Evolutionary conservation across 2,113 vertebrate genomes (phyloP).

Genomic region (Neopipo cinnamomea): DNA sequence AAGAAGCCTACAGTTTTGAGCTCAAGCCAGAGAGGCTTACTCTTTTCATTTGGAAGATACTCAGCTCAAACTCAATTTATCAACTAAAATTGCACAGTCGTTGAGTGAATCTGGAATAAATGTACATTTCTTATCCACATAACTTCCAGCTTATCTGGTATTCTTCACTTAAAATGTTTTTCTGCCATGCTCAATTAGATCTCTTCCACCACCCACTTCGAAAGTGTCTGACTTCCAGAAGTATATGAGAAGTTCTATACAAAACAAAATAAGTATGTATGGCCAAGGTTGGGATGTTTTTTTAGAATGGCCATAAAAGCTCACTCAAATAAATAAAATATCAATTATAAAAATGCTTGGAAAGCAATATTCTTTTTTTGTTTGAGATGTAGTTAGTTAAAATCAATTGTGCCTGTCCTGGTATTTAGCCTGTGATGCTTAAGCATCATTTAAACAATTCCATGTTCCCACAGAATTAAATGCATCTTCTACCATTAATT

Average conservation of each 20-base stretch:
- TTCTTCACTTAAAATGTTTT: background rate
- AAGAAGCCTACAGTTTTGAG: background rate
- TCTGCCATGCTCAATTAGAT: background rate
- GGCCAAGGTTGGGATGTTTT: background rate
- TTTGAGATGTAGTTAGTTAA: background rate
- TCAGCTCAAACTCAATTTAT: background rate
- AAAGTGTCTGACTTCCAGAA: background rate
- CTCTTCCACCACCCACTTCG: background rate
- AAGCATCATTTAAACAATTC: slow-evolving; percentile 1
- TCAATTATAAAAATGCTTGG: background rate
- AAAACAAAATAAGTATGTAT: background rate
- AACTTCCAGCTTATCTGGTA: background rate
- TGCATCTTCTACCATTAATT: slow-evolving; percentile 18
- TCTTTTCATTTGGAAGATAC: background rate
- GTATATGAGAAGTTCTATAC: background rate
- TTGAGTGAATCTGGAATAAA: slow-evolving; percentile 20
- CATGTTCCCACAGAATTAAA: background rate
- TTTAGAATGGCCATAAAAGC: background rate
- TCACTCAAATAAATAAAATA: background rate
- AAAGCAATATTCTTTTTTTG: background rate
- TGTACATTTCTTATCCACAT: background rate
- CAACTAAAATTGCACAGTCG: background rate
- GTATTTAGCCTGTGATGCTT: background rate
- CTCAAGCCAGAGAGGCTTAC: background rate
- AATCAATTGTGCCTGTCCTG: background rate